Evolutionary conservation across 2,797 vertebrate species (phyloP).

Genomic region (Ctenosaura bakeri): DNA sequence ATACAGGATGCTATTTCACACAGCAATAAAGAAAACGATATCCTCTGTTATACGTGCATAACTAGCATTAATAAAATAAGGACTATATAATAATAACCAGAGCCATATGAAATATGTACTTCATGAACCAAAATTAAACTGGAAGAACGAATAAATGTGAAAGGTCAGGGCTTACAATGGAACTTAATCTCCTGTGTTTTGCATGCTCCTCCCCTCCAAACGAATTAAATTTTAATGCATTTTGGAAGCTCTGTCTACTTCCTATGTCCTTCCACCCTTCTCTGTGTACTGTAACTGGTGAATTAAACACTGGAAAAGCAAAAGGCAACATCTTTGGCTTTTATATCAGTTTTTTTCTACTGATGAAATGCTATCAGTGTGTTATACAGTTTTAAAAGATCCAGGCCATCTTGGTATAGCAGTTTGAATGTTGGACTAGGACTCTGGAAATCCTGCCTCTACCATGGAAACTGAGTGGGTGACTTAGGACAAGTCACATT

Average conservation of each 20-base stretch:
- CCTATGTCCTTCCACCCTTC: slow-evolving; percentile 70
- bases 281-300: slow-evolving; percentile 45
- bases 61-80: slow-evolving; percentile 74
- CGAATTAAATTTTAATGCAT: slow-evolving; percentile 83
- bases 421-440: too few relatives aligned
- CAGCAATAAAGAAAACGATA: slow-evolving; percentile 75
- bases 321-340: neutral
- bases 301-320: slow-evolving; percentile 26
- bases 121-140: slow-evolving; percentile 77
- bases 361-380: accelerated
- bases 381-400: neutral
- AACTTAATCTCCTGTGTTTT: slow-evolving; percentile 80
- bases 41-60: slow-evolving; percentile 66
- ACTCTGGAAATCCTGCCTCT: too few relatives aligned
- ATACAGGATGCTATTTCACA: slow-evolving; percentile 68
- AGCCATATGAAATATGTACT: slow-evolving; percentile 77
- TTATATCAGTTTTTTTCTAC: neutral
- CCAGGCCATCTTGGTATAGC: neutral
- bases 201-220: slow-evolving; percentile 59
- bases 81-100: slow-evolving; percentile 76
- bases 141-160: slow-evolving; percentile 75
- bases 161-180: slow-evolving; percentile 79
- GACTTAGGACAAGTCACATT: too few relatives aligned
- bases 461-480: too few relatives aligned
- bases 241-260: slow-evolving; percentile 70